These are phyloP conservation scores for Pan paniscus DNA, from an alignment of 2,113 vertebrate species.

Conservation along the genomic window DNA sequence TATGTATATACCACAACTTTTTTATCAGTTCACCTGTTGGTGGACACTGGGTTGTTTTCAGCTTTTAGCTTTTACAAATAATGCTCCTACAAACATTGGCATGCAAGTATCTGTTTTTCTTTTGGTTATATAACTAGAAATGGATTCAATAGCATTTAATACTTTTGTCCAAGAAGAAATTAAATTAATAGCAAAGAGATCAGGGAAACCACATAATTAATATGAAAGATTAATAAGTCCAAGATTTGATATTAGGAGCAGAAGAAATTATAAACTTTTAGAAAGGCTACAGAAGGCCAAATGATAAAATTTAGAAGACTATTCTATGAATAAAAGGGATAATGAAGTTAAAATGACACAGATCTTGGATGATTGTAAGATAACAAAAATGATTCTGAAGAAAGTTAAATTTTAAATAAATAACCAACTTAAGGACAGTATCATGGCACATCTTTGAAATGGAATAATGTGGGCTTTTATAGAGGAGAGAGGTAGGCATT, in stretches of 20 bases:
- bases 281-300: neutral
- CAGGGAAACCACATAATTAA: neutral
- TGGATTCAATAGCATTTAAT: conserved; percentile 30
- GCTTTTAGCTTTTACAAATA: neutral
- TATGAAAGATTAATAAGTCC: neutral
- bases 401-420: neutral
- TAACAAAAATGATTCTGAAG: conserved; percentile 18
- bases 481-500: neutral
- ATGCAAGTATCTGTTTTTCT: neutral
- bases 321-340: conserved; percentile 39
- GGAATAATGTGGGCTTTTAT: neutral
- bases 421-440: conserved; percentile 20
- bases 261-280: conserved; percentile 43
- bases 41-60: neutral
- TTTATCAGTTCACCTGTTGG: neutral
- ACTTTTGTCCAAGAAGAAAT: conserved; percentile 28
- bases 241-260: neutral
- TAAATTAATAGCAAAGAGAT: conserved; percentile 25
- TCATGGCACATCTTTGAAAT: neutral
- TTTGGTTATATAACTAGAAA: neutral
- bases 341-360: conserved; percentile 16
- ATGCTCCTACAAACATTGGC: neutral
- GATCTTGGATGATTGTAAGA: neutral
- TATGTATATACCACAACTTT: neutral
- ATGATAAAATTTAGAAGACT: neutral